Evolutionary conservation across 2,113 vertebrate genomes (phyloP).

Genomic region (Xiphophorus maculatus): DNA sequence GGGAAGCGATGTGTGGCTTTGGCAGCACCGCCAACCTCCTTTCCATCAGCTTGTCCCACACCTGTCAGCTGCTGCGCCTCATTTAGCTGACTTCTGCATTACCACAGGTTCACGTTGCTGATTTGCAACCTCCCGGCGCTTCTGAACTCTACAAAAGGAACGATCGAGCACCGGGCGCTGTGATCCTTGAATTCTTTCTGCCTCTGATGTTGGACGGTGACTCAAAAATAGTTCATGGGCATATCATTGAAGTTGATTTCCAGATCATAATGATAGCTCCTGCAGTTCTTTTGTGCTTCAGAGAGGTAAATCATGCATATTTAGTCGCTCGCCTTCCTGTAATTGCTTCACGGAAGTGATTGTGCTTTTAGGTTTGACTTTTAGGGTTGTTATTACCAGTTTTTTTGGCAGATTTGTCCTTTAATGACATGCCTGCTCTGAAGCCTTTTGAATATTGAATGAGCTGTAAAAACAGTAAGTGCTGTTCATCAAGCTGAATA

Average conservation of each 20-base stretch:
- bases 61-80: slow-evolving; percentile 35
- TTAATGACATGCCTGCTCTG: slow-evolving; percentile 28
- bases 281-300: slow-evolving; percentile 56
- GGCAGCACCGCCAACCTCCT: background rate
- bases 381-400: slow-evolving; percentile 27
- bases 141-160: slow-evolving; percentile 37
- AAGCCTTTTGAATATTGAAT: slow-evolving; percentile 36
- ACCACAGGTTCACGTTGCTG: slow-evolving; percentile 18
- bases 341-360: slow-evolving; percentile 39
- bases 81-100: slow-evolving; percentile 38
- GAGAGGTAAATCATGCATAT: slow-evolving; percentile 54
- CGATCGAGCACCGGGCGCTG: slow-evolving; percentile 29
- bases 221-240: slow-evolving; percentile 33
- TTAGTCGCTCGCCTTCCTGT: slow-evolving; percentile 32
- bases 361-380: slow-evolving; percentile 40
- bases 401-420: slow-evolving; percentile 38
- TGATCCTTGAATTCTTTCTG: slow-evolving; percentile 25
- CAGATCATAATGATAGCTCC: slow-evolving; percentile 47
- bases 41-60: slow-evolving; percentile 50
- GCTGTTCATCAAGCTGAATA: slow-evolving; percentile 22
- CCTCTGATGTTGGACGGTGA: slow-evolving; percentile 38
- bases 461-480: slow-evolving; percentile 38
- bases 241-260: slow-evolving; percentile 44
- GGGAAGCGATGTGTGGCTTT: slow-evolving; percentile 6
- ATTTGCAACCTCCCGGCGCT: slow-evolving; percentile 30